Evolutionary conservation across 2,113 vertebrate species (phyloP).

Genomic region (Siniperca knerii): DNA sequence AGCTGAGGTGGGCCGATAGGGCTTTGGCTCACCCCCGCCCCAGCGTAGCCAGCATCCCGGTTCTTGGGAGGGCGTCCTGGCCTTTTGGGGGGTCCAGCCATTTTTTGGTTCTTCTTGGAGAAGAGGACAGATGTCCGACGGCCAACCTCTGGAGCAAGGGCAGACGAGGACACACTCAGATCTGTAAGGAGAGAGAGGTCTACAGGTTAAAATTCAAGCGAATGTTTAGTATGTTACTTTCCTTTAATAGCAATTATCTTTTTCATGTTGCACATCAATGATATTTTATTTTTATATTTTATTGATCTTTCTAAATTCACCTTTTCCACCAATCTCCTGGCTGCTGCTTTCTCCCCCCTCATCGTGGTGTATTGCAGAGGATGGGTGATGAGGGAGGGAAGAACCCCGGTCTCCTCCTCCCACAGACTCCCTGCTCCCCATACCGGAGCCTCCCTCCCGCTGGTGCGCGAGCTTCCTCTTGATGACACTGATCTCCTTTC

Average conservation of each 20-base stretch:
- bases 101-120: conserved; percentile 98
- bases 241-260: background rate
- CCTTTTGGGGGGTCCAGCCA: conserved; percentile 94
- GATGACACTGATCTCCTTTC: conserved; percentile 95
- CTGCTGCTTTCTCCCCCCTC: conserved; percentile 98
- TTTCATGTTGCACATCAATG: background rate
- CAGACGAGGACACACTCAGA: conserved; percentile 90
- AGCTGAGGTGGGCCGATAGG: conserved; percentile 94
- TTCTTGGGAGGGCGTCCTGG: conserved; percentile 97
- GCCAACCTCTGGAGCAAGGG: conserved; percentile 94
- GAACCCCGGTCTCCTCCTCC: conserved; percentile 76
- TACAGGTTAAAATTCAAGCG: conserved; percentile 1
- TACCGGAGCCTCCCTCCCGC: conserved; percentile 86
- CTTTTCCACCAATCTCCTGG: conserved; percentile 92
- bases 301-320: conserved; percentile 53
- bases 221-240: background rate
- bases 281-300: background rate
- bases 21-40: conserved; percentile 89
- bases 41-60: conserved; percentile 88
- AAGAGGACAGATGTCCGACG: conserved; percentile 97
- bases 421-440: conserved; percentile 81
- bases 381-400: conserved; percentile 79
- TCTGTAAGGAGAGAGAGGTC: conserved; percentile 79
- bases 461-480: conserved; percentile 95
- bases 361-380: conserved; percentile 88